phyloP scores from a whole-genome alignment of 2,888 invertebrate species.

The Heteropelma amictum region DNA sequence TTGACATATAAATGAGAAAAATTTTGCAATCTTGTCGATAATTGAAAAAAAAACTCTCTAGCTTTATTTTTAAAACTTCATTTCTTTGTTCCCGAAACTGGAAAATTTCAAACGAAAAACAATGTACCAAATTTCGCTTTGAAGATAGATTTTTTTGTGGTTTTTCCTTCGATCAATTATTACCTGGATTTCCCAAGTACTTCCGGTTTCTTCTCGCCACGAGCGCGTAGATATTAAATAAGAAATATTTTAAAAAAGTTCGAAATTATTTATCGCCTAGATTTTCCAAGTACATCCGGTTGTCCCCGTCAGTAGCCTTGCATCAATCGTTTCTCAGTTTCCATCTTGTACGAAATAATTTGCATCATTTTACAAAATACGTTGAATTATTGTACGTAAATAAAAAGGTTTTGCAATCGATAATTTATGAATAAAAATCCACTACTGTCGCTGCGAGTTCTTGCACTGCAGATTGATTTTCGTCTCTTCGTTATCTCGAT shows the following conservation, averaged over 20 bases:
- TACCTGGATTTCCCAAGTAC: too few relatives aligned
- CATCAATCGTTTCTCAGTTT: conserved; percentile 51
- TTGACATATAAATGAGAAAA: too few relatives aligned
- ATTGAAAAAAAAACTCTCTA: too few relatives aligned
- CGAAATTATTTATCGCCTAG: too few relatives aligned
- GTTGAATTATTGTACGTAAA: too few relatives aligned
- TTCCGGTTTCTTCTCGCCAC: too few relatives aligned
- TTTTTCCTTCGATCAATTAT: background rate
- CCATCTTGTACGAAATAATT: too few relatives aligned
- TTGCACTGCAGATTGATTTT: conserved; percentile 32
- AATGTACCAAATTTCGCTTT: background rate
- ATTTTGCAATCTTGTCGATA: too few relatives aligned
- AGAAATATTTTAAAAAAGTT: too few relatives aligned
- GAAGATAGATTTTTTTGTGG: background rate
- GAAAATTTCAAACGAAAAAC: conserved; percentile 3
- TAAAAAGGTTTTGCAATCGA: background rate
- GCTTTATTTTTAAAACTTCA: conserved; percentile 10
- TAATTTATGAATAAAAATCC: too few relatives aligned
- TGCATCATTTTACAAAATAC: too few relatives aligned
- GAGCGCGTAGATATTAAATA: too few relatives aligned
- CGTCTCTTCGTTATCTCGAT: background rate
- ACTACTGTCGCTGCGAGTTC: background rate
- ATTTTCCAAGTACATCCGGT: background rate
- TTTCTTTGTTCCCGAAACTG: conserved; percentile 30
- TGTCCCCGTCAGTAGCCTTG: conserved; percentile 55